Conservation (phyloP, 1,140 invertebrate species). For the Macrosteles quadrilineatus region DNA sequence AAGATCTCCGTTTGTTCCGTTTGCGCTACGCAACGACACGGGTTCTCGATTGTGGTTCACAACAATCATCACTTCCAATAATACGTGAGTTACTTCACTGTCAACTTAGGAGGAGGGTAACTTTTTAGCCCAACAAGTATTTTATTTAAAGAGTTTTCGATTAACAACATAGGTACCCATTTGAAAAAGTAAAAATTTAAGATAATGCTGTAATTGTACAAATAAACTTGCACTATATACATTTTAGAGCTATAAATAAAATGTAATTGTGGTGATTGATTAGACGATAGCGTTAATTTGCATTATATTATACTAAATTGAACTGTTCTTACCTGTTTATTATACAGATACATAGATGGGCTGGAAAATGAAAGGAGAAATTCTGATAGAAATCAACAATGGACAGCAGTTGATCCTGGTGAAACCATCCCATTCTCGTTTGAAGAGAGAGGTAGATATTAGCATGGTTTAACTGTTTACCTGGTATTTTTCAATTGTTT, state of each 20-base stretch:
- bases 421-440: slow-evolving; percentile 80
- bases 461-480: too few species aligned
- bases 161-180: too few species aligned
- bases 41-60: slow-evolving; percentile 82
- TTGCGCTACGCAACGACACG: slow-evolving; percentile 86
- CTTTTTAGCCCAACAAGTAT: not conserved
- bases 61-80: slow-evolving; percentile 63
- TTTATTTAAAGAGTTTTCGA: too few species aligned
- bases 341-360: not conserved
- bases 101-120: too few species aligned
- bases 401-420: slow-evolving; percentile 69
- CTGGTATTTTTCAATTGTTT: too few species aligned
- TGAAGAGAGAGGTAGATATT: slow-evolving; percentile 64
- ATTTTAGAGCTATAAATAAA: too few species aligned
- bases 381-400: slow-evolving; percentile 46
- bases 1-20: slow-evolving; percentile 89
- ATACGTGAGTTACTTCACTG: slow-evolving; percentile 41
- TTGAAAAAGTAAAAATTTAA: too few species aligned
- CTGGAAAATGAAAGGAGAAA: not conserved
- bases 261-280: too few species aligned
- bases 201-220: too few species aligned
- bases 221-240: too few species aligned
- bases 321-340: not conserved
- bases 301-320: too few species aligned
- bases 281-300: too few species aligned